Percentiles rank a stretch among this genome's conserved stretches.
phyloP scores from a whole-genome alignment of 2,113 vertebrate genomes.

The Tretioscincus oriximinensis region DNA sequence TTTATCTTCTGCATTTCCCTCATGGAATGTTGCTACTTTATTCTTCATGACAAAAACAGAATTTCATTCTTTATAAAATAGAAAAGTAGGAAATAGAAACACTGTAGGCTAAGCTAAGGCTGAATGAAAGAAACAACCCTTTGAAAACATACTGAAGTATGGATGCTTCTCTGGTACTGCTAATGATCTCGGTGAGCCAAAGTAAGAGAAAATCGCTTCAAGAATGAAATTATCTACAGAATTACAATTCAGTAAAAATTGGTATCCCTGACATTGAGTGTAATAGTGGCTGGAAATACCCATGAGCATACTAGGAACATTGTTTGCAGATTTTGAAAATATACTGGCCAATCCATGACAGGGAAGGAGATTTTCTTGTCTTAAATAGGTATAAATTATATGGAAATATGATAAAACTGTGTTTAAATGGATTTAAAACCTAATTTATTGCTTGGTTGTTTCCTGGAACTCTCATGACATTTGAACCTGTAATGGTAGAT shows the following conservation, averaged over 20 bases:
- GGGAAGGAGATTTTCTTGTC: not conserved
- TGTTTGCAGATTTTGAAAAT: no score
- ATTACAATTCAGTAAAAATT: not conserved
- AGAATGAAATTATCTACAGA: not conserved
- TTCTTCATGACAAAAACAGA: no score
- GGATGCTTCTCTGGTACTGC: not conserved
- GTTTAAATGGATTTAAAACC: not conserved
- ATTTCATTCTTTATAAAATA: no score
- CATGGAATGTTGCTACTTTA: no score
- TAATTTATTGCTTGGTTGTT: not conserved
- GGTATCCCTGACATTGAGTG: no score
- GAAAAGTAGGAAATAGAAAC: no score
- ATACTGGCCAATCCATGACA: not conserved
- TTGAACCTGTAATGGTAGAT: not conserved
- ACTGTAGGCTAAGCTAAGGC: no score
- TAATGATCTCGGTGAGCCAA: not conserved
- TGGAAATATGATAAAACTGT: not conserved
- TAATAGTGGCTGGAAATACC: no score
- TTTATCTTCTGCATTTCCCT: no score
- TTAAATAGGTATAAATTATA: not conserved
- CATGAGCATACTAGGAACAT: no score
- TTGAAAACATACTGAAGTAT: not conserved
- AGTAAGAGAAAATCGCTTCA: not conserved
- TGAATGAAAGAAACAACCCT: not conserved
- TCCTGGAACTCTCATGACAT: not conserved